A percentile compares a stretch with the other conserved stretches of the same genome.
Evolutionary conservation across 2,797 vertebrate species (phyloP).

Genomic region (Jordanella pulchra): DNA sequence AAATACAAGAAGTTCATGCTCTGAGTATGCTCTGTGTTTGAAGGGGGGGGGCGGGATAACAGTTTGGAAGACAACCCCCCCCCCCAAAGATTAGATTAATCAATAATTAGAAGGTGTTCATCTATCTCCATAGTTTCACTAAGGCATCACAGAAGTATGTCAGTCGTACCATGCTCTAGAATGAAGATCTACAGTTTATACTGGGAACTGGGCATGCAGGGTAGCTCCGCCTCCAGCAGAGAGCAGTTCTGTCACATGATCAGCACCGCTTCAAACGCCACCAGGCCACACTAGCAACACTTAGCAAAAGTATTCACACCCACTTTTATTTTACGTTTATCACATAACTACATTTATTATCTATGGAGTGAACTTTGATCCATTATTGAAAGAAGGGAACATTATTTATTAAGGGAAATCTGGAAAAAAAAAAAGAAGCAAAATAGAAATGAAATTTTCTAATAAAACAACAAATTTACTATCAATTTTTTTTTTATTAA

Average conservation of each 20-base stretch:
- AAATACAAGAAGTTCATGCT: conserved; percentile 61
- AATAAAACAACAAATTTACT: too few species aligned
- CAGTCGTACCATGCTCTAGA: conserved; percentile 49
- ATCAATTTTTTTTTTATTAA: too few species aligned
- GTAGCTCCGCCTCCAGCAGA: conserved; percentile 14
- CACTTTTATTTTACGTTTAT: neutral
- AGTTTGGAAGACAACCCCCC: conserved; percentile 41
- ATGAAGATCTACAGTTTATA: conserved; percentile 48
- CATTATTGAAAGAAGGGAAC: too few species aligned
- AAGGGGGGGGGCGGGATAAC: conserved; percentile 29
- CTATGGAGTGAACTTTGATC: too few species aligned
- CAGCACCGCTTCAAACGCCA: conserved; percentile 43
- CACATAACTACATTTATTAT: neutral
- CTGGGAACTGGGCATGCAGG: conserved; percentile 51
- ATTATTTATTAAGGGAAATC: too few species aligned
- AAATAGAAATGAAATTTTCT: too few species aligned
- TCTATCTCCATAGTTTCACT: conserved; percentile 43
- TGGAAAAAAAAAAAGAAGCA: too few species aligned
- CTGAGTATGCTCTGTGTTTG: conserved; percentile 30
- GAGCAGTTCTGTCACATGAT: conserved; percentile 42
- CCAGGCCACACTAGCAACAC: neutral
- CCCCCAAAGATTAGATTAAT: conserved; percentile 36
- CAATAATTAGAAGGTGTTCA: conserved; percentile 50
- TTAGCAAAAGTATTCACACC: neutral
- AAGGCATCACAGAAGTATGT: conserved; percentile 61